A percentile compares a stretch with the other conserved stretches of the same genome.
These are phyloP conservation scores for Eremobia ochroleuca DNA, from an alignment of 2,888 invertebrate species.

Conservation along the genomic window DNA sequence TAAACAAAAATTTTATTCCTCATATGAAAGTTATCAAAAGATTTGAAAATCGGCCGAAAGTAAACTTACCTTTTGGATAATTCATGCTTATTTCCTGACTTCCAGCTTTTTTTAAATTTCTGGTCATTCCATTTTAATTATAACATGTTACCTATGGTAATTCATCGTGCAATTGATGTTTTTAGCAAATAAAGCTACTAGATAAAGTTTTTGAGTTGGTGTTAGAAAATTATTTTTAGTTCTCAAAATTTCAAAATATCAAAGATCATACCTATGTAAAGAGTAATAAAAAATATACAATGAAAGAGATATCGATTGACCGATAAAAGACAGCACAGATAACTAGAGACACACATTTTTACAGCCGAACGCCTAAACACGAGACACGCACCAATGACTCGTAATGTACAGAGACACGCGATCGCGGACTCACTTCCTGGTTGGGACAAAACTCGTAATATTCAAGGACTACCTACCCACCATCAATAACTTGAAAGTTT, in stretches of 20 bases:
- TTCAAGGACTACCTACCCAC: conserved; percentile 83
- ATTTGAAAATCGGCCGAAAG: background rate
- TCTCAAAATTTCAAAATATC: too few relatives aligned
- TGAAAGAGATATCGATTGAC: conserved; percentile 75
- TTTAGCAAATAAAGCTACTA: background rate
- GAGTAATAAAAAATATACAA: conserved; percentile 14
- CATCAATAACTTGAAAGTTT: conserved; percentile 73
- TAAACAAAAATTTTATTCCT: background rate
- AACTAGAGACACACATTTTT: conserved; percentile 76
- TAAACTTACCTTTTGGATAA: background rate
- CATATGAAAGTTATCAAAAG: background rate
- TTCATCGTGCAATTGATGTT: background rate
- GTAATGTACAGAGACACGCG: conserved; percentile 81
- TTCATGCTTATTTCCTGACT: background rate
- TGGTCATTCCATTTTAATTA: background rate
- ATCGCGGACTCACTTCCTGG: conserved; percentile 82
- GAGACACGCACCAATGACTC: conserved; percentile 79
- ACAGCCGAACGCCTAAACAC: conserved; percentile 75
- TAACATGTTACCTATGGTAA: too few relatives aligned
- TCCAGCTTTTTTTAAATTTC: background rate
- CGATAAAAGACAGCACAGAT: conserved; percentile 77
- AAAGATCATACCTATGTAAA: background rate
- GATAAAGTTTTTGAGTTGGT: background rate
- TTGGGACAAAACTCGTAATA: conserved; percentile 75
- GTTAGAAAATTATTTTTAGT: background rate